Base-by-base conservation (phyloP, 2,888 invertebrate species). In the Trichopoda pennipes region DNA sequence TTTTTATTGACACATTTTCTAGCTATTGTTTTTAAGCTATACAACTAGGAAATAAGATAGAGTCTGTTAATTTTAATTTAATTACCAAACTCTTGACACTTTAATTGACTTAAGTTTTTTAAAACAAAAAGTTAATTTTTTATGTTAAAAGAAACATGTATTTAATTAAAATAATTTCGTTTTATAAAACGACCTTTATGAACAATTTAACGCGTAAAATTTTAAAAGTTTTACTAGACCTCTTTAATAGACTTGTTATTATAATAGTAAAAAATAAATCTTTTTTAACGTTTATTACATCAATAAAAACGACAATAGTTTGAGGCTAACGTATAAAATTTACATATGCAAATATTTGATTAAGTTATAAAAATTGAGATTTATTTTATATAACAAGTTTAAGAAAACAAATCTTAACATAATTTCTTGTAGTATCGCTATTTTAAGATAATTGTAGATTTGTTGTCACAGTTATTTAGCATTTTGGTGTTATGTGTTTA, bases 261-360 rank as follows among this genome's bases (percentile, higher is more conserved):
- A 35, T 17, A 35, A 56, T 17, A 17, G 17, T 9, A n/a, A 7
- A 3, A 21, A 21, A 42, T 60, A 60, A 44, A 44, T 44, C 44
- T 44, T 51, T 51, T 17, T 10, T 9, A 53, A 21, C n/a, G 42
- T 66, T 66, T 55, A 53, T 53, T 21, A 14, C 12, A 0, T 66
- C n/a, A 53, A 66, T 53, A 23, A 53, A 53, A 23, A 9, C n/a
- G 21, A 23, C 21, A 23, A 66, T 53, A 21, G 12, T 66, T 51
- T 51, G 16, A 38, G 21, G 64, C 49, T 66, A 66, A 66, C 35
- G 3, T 35, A 10, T n/a, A 35, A 10, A 35, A 38, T 66, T 21
- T 23, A 66, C 42, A 38, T 42, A 38, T 55, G 66, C 66, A 42
- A 55, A 66, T 66, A 53, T 23, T 35, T 38, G 19, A 49, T 32